phyloP scores from a whole-genome alignment of 2,888 invertebrate species.

The Dascillus cervinus region DNA sequence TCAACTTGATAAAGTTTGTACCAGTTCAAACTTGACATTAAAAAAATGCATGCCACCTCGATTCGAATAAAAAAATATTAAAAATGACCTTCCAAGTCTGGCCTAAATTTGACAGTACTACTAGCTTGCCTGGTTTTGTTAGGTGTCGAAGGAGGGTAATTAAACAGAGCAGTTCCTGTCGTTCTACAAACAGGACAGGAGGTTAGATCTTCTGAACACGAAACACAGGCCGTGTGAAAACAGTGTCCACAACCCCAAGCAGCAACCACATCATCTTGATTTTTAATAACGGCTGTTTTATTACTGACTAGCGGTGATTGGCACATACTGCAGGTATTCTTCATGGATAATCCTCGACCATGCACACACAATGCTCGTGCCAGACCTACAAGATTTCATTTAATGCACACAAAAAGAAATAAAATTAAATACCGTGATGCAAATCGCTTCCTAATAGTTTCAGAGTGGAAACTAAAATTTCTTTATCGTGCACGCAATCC shows the following conservation, averaged over 20 bases:
- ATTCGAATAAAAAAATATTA: no score
- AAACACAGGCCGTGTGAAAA: slow-evolving; percentile 30
- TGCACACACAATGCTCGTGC: slow-evolving; percentile 32
- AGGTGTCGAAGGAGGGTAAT: slow-evolving; percentile 9
- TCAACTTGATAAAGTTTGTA: no score
- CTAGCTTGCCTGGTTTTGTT: slow-evolving; percentile 7
- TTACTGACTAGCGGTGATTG: slow-evolving; percentile 29
- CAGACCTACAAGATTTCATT: slow-evolving; percentile 30
- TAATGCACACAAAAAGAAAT: slow-evolving; percentile 1
- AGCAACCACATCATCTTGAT: slow-evolving; percentile 25
- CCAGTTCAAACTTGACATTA: no score
- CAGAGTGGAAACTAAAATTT: slow-evolving; percentile 60
- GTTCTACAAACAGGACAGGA: slow-evolving; percentile 35
- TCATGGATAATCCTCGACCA: slow-evolving; percentile 34
- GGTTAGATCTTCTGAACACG: slow-evolving; percentile 22
- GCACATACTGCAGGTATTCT: slow-evolving; percentile 34
- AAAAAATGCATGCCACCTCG: no score
- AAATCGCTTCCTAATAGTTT: slow-evolving; percentile 62
- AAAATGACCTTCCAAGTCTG: slow-evolving; percentile 40
- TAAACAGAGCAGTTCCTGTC: slow-evolving; percentile 22
- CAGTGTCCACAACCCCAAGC: slow-evolving; percentile 40
- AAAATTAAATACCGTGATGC: slow-evolving; percentile 43
- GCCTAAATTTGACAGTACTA: slow-evolving; percentile 24
- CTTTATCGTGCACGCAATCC: slow-evolving; percentile 68
- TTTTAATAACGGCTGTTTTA: slow-evolving; percentile 21